These are phyloP conservation scores for Hydroisotoma schaefferi DNA, from an alignment of 2,888 invertebrate species.

Conservation along the genomic window DNA sequence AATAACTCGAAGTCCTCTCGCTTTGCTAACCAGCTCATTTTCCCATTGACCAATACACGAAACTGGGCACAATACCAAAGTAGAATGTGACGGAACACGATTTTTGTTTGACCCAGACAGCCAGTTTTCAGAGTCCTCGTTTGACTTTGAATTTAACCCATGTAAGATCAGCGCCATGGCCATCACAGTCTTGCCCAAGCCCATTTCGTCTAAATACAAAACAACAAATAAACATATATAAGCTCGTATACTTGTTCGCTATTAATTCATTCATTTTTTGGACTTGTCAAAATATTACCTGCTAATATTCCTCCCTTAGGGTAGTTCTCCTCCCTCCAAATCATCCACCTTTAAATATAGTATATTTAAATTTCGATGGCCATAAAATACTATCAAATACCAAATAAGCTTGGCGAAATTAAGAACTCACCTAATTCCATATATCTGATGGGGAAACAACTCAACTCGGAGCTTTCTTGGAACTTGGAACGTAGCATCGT, in stretches of 20 bases:
- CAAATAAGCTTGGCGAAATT: background rate
- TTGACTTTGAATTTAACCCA: conserved; percentile 51
- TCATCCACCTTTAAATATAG: conserved; percentile 71
- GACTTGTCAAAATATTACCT: conserved; percentile 52
- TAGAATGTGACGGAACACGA: conserved; percentile 57
- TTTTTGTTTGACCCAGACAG: conserved; percentile 18
- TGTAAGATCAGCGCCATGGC: conserved; percentile 69
- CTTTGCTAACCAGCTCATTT: conserved; percentile 66
- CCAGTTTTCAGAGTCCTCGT: conserved; percentile 44
- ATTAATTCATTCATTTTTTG: background rate
- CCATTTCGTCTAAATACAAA: conserved; percentile 70
- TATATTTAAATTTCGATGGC: background rate
- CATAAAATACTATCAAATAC: background rate
- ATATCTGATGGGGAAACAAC: conserved; percentile 78
- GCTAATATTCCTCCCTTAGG: conserved; percentile 85
- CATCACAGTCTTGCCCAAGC: conserved; percentile 76
- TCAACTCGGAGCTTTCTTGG: conserved; percentile 63
- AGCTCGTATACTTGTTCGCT: background rate
- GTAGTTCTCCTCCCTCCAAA: conserved; percentile 79
- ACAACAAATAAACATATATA: background rate
- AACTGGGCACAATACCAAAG: conserved; percentile 88
- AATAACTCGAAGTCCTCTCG: conserved; percentile 63
- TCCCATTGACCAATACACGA: conserved; percentile 89
- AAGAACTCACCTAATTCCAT: conserved; percentile 57
- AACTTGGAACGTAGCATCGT: conserved; percentile 54